Evolutionary conservation across 92 coral and sea anemone species (phyloP).

Genomic region (Epizoanthus illoricatus): DNA sequence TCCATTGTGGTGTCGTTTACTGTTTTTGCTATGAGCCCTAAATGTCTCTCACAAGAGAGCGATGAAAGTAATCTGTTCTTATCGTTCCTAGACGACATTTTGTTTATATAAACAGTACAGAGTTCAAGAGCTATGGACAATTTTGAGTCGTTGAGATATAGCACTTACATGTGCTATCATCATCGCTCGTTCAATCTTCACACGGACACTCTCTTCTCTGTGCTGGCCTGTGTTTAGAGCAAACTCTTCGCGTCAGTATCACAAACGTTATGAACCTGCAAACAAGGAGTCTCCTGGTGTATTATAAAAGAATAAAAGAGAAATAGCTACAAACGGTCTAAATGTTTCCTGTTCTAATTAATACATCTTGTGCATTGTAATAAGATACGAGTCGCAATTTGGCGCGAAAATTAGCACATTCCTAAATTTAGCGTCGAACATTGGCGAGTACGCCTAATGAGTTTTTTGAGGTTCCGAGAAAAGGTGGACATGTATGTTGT

Average conservation of each 20-base stretch:
- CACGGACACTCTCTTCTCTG: too few relatives aligned
- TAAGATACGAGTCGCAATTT: neutral
- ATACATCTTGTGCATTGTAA: conserved; percentile 12
- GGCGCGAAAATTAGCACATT: conserved; percentile 34
- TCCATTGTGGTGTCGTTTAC: conserved; percentile 5
- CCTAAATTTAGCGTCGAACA: neutral
- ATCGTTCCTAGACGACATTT: conserved; percentile 30
- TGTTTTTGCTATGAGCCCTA: conserved; percentile 9
- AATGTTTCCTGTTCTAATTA: conserved; percentile 28
- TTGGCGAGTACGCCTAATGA: too few relatives aligned
- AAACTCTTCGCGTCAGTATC: neutral
- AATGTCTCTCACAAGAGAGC: conserved; percentile 13
- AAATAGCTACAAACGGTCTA: neutral
- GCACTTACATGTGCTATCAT: too few relatives aligned
- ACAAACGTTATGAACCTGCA: neutral
- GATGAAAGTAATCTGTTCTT: conserved; percentile 32
- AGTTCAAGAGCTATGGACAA: neutral
- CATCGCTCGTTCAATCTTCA: neutral
- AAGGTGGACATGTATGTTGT: too few relatives aligned
- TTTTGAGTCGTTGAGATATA: too few relatives aligned
- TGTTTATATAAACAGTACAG: conserved; percentile 5
- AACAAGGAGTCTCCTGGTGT: neutral
- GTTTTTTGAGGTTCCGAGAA: too few relatives aligned
- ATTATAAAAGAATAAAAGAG: too few relatives aligned
- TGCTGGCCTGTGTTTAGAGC: neutral